Evolutionary conservation across 2,797 vertebrate species (phyloP).

Genomic region (Bovichtus variegatus): DNA sequence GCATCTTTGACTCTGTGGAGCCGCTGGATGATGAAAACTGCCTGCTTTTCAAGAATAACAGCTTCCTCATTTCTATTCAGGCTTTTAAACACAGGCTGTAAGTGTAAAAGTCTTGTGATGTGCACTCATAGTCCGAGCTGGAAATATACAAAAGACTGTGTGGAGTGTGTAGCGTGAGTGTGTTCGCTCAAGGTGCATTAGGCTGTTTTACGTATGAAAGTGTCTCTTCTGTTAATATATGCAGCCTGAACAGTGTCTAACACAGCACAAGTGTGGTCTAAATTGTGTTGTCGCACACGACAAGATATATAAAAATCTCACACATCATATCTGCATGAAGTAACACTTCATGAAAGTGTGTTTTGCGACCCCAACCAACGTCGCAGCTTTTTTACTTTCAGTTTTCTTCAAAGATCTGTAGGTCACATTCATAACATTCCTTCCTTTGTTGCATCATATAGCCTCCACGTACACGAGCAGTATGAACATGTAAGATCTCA

Average conservation of each 20-base stretch:
- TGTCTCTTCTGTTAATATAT: slow-evolving; percentile 18
- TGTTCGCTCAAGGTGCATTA: slow-evolving; percentile 9
- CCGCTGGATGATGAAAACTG: not conserved
- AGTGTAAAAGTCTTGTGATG: not conserved
- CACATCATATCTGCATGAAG: slow-evolving; percentile 10
- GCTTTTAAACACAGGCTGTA: not conserved
- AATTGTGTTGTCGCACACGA: not conserved
- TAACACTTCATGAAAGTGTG: not conserved
- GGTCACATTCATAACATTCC: too few species aligned
- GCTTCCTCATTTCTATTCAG: not conserved
- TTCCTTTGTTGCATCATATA: too few species aligned
- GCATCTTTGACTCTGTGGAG: slow-evolving; percentile 6
- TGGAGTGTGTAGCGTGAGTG: too few species aligned
- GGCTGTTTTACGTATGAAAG: not conserved
- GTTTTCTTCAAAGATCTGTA: not conserved
- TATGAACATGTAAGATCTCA: too few species aligned
- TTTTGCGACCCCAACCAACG: not conserved
- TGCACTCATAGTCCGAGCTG: not conserved
- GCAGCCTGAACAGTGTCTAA: slow-evolving; percentile 13
- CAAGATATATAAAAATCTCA: not conserved
- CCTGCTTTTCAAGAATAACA: slow-evolving; percentile 12
- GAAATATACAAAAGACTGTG: not conserved
- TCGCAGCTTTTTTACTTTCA: not conserved
- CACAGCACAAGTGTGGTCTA: not conserved
- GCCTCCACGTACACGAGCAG: too few species aligned